Conservation (phyloP, 2,113 vertebrate species). For the Hymenochirus boettgeri region DNA sequence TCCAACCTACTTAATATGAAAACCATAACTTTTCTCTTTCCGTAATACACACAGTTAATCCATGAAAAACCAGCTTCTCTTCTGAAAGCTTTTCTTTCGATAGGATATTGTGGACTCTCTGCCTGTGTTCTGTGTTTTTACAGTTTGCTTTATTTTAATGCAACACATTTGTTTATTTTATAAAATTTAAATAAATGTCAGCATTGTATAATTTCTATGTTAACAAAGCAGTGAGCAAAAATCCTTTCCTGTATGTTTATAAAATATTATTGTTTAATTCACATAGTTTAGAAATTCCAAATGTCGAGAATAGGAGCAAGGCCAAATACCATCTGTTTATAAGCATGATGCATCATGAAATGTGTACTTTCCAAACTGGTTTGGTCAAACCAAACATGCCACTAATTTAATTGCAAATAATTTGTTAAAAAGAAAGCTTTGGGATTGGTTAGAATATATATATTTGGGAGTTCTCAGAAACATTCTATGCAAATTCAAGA, state of each 20-base stretch:
- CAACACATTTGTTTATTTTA: slow-evolving; percentile 78
- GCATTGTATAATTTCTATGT: slow-evolving; percentile 84
- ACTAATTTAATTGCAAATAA: slow-evolving; percentile 66
- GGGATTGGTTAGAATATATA: slow-evolving; percentile 15
- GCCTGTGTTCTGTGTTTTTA: slow-evolving; percentile 68
- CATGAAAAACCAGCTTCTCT: background rate
- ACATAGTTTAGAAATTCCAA: slow-evolving; percentile 85
- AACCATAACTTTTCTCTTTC: background rate
- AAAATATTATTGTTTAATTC: slow-evolving; percentile 87
- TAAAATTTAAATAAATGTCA: slow-evolving; percentile 85
- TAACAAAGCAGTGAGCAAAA: slow-evolving; percentile 84
- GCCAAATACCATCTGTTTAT: slow-evolving; percentile 86
- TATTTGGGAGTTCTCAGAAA: background rate
- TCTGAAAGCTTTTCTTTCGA: background rate
- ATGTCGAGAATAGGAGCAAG: slow-evolving; percentile 84
- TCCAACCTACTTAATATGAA: background rate
- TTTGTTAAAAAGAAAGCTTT: slow-evolving; percentile 53
- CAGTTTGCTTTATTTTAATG: slow-evolving; percentile 77
- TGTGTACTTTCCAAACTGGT: slow-evolving; percentile 70
- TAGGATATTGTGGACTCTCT: slow-evolving; percentile 55
- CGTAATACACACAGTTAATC: background rate
- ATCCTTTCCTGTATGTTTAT: slow-evolving; percentile 80
- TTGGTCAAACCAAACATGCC: slow-evolving; percentile 76
- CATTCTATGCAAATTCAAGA: background rate
- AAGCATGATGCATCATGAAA: slow-evolving; percentile 78